A percentile compares a stretch with the other conserved stretches of the same genome.
These are phyloP conservation scores for Aurelia aurita complex sp. Pacific DNA, from an alignment of 30 jellyfish, hydroid and myxozoan species.

Conservation along the genomic window DNA sequence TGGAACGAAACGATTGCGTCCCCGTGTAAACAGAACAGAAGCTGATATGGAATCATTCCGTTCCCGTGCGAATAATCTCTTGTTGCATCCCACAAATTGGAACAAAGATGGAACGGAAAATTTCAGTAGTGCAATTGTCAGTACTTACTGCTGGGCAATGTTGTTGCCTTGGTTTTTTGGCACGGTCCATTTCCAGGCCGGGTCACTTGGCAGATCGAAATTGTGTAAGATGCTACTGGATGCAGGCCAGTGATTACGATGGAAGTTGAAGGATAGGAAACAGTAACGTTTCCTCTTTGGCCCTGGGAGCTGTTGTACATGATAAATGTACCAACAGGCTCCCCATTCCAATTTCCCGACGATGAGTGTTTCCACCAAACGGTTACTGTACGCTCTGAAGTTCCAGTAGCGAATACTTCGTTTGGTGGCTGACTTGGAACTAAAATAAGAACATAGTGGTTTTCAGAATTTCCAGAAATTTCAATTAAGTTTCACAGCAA, in stretches of 20 bases:
- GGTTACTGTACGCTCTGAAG: constrained; percentile 15
- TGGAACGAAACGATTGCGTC: not conserved
- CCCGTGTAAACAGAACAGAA: too few species aligned
- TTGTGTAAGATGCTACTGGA: constrained; percentile 40
- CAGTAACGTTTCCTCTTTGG: not conserved
- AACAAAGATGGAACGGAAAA: not conserved
- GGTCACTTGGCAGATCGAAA: constrained; percentile 40
- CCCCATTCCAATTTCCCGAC: not conserved
- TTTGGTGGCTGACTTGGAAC: constrained; percentile 6
- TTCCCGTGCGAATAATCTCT: too few species aligned
- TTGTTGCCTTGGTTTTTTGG: constrained; percentile 28
- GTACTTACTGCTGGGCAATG: not conserved
- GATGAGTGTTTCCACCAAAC: constrained; percentile 25
- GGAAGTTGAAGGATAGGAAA: too few species aligned
- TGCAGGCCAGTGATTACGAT: too few species aligned
- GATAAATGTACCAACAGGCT: not conserved
- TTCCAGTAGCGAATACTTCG: not conserved
- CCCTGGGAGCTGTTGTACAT: constrained; percentile 10
- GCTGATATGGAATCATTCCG: too few species aligned
- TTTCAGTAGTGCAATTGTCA: too few species aligned
- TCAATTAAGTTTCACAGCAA: not conserved
- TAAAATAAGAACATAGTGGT: constrained; percentile 2
- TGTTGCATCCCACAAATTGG: not conserved
- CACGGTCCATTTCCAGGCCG: constrained; percentile 65
- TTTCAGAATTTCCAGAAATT: not conserved